Conservation (phyloP, 2,888 invertebrate species). For the Mythimna impura region DNA sequence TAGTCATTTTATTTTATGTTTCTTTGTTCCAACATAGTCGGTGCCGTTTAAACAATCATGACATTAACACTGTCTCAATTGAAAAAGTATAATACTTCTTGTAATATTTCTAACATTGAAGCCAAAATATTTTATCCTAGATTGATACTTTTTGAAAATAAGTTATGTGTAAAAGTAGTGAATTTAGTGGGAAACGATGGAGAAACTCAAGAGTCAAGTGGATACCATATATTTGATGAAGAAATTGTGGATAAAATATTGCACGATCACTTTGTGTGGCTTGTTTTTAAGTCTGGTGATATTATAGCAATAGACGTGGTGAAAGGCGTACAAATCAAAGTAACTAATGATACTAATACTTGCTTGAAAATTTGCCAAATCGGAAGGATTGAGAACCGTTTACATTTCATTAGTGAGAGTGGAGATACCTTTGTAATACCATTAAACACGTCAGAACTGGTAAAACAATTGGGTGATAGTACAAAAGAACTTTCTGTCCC, state of each 20-base stretch:
- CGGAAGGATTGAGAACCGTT: slow-evolving; percentile 60
- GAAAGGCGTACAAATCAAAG: slow-evolving; percentile 68
- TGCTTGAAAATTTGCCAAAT: slow-evolving; percentile 75
- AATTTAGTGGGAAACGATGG: slow-evolving; percentile 69
- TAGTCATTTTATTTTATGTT: neutral
- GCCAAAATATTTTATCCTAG: slow-evolving; percentile 79
- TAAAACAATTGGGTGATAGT: slow-evolving; percentile 68
- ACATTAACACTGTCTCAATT: slow-evolving; percentile 48
- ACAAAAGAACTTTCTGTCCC: slow-evolving; percentile 66
- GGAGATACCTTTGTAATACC: slow-evolving; percentile 76
- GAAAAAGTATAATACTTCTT: slow-evolving; percentile 57
- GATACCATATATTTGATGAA: slow-evolving; percentile 66
- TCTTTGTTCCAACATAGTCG: neutral
- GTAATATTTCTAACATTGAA: slow-evolving; percentile 60
- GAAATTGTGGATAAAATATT: slow-evolving; percentile 74
- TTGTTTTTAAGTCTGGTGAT: slow-evolving; percentile 77
- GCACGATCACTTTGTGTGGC: slow-evolving; percentile 78
- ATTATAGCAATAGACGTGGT: slow-evolving; percentile 74
- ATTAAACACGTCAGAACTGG: slow-evolving; percentile 69
- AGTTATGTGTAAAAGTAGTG: slow-evolving; percentile 65
- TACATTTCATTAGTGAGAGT: slow-evolving; percentile 80
- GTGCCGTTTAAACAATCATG: slow-evolving; percentile 51
- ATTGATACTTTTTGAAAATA: slow-evolving; percentile 75
- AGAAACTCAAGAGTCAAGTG: slow-evolving; percentile 53
- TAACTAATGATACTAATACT: slow-evolving; percentile 71